Evolutionary conservation across 2,797 vertebrate genomes (phyloP).

Genomic region (Tachyglossus aculeatus): DNA sequence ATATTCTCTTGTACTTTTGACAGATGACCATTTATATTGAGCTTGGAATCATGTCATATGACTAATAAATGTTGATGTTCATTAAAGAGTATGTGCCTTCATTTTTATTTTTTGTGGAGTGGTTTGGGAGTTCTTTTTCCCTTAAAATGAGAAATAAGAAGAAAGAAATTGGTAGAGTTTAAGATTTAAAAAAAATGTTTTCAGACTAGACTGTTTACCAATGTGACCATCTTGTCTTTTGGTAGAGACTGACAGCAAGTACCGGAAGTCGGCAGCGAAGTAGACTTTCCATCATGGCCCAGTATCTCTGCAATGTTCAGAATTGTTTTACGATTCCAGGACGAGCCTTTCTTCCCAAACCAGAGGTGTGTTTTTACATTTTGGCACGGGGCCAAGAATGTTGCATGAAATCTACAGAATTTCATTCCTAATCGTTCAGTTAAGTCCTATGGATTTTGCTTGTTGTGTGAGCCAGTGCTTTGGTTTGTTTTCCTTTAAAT

Average conservation of each 20-base stretch:
- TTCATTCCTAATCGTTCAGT: background rate
- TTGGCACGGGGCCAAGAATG: background rate
- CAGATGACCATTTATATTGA: too few species aligned
- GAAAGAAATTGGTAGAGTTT: too few species aligned
- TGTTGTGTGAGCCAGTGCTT: background rate
- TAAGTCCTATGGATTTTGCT: too few species aligned
- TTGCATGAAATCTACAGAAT: background rate
- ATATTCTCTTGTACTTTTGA: too few species aligned
- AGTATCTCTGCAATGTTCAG: slow-evolving; percentile 87
- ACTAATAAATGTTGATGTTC: too few species aligned
- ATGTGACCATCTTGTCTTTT: slow-evolving; percentile 17
- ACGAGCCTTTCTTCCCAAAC: slow-evolving; percentile 90
- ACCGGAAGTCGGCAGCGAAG: slow-evolving; percentile 85
- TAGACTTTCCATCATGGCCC: slow-evolving; percentile 94
- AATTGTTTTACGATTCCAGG: slow-evolving; percentile 90
- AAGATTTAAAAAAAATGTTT: too few species aligned
- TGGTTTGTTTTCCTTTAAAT: background rate
- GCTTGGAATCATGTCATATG: too few species aligned
- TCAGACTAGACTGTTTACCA: background rate
- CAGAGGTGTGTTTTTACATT: slow-evolving; percentile 78
- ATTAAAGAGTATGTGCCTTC: too few species aligned
- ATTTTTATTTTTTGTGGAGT: too few species aligned
- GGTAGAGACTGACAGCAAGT: slow-evolving; percentile 87
- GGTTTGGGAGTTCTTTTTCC: too few species aligned
- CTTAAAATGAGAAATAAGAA: too few species aligned